Percentiles rank a stretch among this genome's conserved stretches.
phyloP scores from a whole-genome alignment of 2,113 vertebrate genomes.

The Sinocyclocheilus anophthalmus region DNA sequence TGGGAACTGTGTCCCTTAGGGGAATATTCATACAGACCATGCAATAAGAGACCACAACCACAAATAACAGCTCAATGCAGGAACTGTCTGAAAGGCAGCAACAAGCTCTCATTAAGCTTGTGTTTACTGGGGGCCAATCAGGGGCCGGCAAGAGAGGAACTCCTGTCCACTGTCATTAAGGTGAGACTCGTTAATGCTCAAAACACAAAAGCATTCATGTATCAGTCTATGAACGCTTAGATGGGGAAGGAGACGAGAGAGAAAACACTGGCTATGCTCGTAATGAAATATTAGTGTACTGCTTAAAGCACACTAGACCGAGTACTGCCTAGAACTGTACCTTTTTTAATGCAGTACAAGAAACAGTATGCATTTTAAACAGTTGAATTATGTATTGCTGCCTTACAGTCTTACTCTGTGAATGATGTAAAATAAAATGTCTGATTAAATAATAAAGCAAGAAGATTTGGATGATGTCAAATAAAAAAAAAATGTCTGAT shows the following conservation, averaged over 20 bases:
- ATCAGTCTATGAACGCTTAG: not conserved
- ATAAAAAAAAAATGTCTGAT: not conserved
- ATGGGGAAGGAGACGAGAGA: not conserved
- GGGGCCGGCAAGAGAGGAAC: conserved; percentile 37
- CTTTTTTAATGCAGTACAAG: too few species aligned
- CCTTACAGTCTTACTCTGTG: not conserved
- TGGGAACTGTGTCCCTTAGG: not conserved
- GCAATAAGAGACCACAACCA: conserved; percentile 44
- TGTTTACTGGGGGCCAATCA: conserved; percentile 56
- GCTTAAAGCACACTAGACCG: not conserved
- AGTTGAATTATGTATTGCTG: not conserved
- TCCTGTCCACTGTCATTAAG: conserved; percentile 58
- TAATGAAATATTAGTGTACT: not conserved
- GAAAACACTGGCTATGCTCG: not conserved
- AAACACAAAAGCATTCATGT: conserved; percentile 36
- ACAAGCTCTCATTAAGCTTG: conserved; percentile 52
- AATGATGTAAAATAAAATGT: not conserved
- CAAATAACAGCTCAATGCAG: conserved; percentile 56
- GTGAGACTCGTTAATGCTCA: conserved; percentile 60
- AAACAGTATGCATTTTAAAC: not conserved
- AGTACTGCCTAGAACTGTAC: not conserved
- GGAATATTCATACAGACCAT: conserved; percentile 28
- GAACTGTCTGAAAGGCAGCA: conserved; percentile 39
- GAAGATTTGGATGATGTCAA: not conserved
- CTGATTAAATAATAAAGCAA: not conserved